These are phyloP conservation scores for Lutraria lutraria DNA, from an alignment of 2,888 invertebrate species.

Conservation along the genomic window DNA sequence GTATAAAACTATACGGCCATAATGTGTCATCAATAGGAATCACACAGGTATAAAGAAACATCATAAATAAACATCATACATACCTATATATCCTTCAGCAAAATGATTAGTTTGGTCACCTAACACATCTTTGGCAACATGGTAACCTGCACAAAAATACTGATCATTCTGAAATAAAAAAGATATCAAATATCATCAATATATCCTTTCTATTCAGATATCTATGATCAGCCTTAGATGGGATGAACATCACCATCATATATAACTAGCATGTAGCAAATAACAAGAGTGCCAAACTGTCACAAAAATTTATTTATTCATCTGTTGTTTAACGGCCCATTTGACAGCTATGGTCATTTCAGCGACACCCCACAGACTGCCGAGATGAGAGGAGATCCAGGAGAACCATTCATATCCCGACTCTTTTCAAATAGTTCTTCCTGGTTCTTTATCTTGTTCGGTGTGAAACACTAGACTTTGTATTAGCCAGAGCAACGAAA, in stretches of 20 bases:
- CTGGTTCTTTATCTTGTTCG: no score
- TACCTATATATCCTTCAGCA: slow-evolving; percentile 92
- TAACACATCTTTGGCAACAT: slow-evolving; percentile 89
- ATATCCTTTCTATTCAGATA: not conserved
- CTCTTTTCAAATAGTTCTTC: no score
- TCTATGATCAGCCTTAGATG: not conserved
- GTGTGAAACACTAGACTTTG: no score
- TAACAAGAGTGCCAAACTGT: not conserved
- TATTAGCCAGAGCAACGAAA: no score
- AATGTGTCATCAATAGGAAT: not conserved
- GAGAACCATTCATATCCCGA: no score
- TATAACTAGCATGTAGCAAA: not conserved
- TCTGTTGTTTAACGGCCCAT: no score
- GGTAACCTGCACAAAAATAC: slow-evolving; percentile 94
- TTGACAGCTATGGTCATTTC: no score
- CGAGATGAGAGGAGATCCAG: not conserved
- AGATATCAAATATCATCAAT: not conserved
- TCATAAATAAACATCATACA: slow-evolving; percentile 82
- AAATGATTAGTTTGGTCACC: slow-evolving; percentile 87
- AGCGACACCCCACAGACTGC: not conserved
- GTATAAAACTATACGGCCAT: no score
- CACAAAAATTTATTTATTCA: no score
- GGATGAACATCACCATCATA: not conserved
- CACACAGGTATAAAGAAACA: not conserved
- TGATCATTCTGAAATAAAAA: slow-evolving; percentile 93